Conservation (phyloP, 2,113 vertebrate genomes). For the Sinocyclocheilus maitianheensis region DNA sequence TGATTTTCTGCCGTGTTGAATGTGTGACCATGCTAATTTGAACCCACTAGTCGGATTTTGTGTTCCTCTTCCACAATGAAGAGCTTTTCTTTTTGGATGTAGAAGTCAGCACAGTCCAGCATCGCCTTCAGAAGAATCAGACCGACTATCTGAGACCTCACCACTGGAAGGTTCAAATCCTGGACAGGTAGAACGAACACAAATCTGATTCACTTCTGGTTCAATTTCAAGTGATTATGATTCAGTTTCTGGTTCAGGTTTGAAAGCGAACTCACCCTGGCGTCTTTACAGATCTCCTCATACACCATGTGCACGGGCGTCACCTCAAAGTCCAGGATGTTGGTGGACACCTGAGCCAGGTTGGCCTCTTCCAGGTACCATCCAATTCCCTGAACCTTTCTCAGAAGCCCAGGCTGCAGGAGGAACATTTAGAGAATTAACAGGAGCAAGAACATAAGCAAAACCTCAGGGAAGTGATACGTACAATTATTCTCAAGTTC, state of each 20-base stretch:
- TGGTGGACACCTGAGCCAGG: constrained; percentile 92
- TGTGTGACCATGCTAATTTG: background rate
- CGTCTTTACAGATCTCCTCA: constrained; percentile 82
- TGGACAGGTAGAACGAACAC: constrained; percentile 55
- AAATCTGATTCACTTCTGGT: background rate
- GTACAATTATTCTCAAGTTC: background rate
- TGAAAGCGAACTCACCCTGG: constrained; percentile 73
- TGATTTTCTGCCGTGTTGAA: background rate
- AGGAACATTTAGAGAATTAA: background rate
- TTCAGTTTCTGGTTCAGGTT: background rate
- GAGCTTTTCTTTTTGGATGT: constrained; percentile 83
- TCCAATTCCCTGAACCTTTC: constrained; percentile 90
- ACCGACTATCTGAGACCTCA: constrained; percentile 95
- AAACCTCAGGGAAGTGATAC: background rate
- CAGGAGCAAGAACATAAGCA: background rate
- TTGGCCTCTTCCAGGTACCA: constrained; percentile 92
- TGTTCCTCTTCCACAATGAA: constrained; percentile 93
- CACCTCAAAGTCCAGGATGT: constrained; percentile 90
- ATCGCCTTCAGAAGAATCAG: constrained; percentile 88
- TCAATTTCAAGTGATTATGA: background rate
- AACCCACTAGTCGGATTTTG: constrained; percentile 85
- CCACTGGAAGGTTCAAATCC: constrained; percentile 87
- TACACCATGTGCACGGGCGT: constrained; percentile 82
- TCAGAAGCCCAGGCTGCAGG: constrained; percentile 83
- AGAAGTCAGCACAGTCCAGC: constrained; percentile 85